A percentile compares a stretch with the other conserved stretches of the same genome.
phyloP scores from a whole-genome alignment of 1,140 invertebrate species.

The Spodoptera litura region DNA sequence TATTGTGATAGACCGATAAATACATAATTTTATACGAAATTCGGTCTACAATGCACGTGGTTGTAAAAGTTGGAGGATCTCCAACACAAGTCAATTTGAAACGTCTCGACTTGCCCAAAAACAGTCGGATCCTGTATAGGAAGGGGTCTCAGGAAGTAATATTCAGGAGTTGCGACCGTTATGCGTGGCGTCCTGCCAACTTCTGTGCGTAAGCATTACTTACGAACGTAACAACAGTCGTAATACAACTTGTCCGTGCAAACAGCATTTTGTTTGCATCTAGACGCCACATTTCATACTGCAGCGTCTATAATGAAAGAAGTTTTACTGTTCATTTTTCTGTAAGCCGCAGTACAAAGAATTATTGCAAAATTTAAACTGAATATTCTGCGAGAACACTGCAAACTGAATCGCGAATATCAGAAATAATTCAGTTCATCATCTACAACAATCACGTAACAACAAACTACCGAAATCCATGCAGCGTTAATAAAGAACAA shows the following conservation, averaged over 20 bases:
- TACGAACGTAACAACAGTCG: constrained; percentile 34
- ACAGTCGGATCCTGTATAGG: constrained; percentile 24
- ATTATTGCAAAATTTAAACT: neutral
- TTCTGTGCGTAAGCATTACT: constrained; percentile 49
- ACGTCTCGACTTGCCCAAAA: constrained; percentile 49
- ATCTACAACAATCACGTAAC: constrained; percentile 4
- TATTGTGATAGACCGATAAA: constrained; percentile 20
- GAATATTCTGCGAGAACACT: neutral
- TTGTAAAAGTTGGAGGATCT: constrained; percentile 56
- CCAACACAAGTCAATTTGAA: constrained; percentile 53
- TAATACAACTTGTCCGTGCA: constrained; percentile 6
- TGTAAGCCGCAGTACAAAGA: neutral
- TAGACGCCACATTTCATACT: constrained; percentile 10
- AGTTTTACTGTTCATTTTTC: constrained; percentile 17
- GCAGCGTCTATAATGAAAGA: constrained; percentile 15
- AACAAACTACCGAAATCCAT: constrained; percentile 10
- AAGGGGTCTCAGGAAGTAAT: constrained; percentile 63
- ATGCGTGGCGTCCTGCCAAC: constrained; percentile 67
- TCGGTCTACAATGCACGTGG: constrained; percentile 15
- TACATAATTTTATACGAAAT: constrained; percentile 22
- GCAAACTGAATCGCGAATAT: constrained; percentile 8
- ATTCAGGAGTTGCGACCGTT: constrained; percentile 64
- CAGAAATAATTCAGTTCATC: constrained; percentile 1
- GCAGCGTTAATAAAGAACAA: constrained; percentile 31
- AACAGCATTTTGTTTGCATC: constrained; percentile 25